Evolutionary conservation across 1,140 invertebrate genomes (phyloP).

Genomic region (Ladona fulva): DNA sequence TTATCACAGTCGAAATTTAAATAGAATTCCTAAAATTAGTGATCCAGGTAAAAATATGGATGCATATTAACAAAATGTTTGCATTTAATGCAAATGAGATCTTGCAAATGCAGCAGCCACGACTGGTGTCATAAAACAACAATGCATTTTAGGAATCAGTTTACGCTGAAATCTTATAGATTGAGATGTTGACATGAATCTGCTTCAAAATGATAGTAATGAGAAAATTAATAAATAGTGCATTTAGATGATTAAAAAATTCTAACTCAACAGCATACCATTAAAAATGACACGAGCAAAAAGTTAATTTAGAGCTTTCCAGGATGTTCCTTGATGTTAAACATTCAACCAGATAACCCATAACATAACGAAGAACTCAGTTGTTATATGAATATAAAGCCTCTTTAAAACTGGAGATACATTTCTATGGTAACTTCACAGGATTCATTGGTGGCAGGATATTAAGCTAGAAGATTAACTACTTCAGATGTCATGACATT

Average conservation of each 20-base stretch:
- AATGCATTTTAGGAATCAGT: neutral
- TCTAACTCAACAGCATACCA: too few species aligned
- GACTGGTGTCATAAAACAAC: neutral
- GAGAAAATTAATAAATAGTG: too few species aligned
- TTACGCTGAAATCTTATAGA: neutral
- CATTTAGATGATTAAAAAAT: too few species aligned
- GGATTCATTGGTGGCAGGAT: too few species aligned
- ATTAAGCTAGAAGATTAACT: too few species aligned
- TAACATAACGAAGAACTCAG: too few species aligned
- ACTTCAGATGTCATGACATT: neutral
- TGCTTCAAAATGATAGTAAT: neutral
- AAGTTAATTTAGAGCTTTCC: neutral
- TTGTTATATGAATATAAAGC: too few species aligned
- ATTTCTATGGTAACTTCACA: too few species aligned
- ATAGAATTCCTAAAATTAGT: neutral
- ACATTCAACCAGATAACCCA: neutral
- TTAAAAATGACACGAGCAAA: too few species aligned
- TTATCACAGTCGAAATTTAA: neutral
- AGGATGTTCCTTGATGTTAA: neutral
- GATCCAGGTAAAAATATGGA: neutral
- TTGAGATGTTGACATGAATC: neutral
- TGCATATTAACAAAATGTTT: neutral
- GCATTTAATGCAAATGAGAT: conserved; percentile 6
- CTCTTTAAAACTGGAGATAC: too few species aligned
- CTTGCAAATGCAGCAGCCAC: neutral